A percentile compares a stretch with the other conserved stretches of the same genome.
Conservation (phyloP, 2,113 vertebrate genomes). For the Psittacula cyanocephala region DNA sequence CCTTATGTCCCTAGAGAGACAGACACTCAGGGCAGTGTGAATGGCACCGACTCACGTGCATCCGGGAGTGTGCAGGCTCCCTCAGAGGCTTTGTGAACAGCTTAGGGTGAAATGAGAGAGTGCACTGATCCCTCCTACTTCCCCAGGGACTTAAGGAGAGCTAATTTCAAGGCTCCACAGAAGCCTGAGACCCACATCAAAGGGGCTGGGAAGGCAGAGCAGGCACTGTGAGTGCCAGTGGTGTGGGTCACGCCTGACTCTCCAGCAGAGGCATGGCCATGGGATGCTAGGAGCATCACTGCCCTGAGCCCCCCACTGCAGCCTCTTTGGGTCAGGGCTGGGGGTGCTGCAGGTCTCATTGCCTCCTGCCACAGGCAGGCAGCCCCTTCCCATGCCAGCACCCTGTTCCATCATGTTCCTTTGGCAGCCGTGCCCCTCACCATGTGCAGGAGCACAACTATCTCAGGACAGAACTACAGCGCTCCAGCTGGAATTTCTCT, state of each 20-base stretch:
- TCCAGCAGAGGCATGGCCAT: neutral
- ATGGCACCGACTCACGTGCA: neutral
- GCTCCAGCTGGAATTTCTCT: neutral
- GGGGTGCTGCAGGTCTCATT: rapidly evolving
- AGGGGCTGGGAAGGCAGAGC: neutral
- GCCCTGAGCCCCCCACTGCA: neutral
- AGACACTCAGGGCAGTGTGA: neutral
- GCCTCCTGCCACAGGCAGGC: neutral
- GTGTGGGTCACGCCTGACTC: neutral
- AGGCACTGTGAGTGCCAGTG: rapidly evolving
- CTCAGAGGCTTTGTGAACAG: neutral
- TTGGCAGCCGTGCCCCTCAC: neutral
- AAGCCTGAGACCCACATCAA: neutral
- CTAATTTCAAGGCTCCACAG: neutral
- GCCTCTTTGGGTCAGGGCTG: neutral
- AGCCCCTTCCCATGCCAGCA: rapidly evolving
- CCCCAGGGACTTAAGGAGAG: neutral
- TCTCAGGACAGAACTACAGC: neutral
- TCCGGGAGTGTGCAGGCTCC: rapidly evolving
- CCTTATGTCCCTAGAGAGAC: neutral
- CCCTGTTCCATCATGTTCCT: rapidly evolving
- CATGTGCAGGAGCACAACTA: neutral
- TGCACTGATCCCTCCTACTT: neutral
- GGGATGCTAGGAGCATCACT: neutral
- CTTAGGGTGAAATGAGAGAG: neutral